Evolutionary conservation across 2,888 invertebrate species (phyloP), one percentile per base, ranked within the genome.

Genomic region (Patella pellucida): DNA sequence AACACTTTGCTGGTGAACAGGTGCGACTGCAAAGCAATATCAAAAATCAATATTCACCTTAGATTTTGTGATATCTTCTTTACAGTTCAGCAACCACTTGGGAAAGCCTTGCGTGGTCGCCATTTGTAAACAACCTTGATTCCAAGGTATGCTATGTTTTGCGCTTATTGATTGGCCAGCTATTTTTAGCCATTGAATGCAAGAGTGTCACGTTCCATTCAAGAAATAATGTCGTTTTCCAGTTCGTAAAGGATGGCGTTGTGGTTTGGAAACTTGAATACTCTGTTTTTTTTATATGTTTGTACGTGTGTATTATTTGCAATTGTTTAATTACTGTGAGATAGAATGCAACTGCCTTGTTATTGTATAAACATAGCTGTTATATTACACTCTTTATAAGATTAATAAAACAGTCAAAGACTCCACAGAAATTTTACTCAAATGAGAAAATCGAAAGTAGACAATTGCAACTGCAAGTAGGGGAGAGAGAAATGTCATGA

Each of bases 71-170:
- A 88, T 84, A 71, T 86, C 84, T 71, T 87, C 85, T 82, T 88
- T 88, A 73, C 85, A 84, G 72, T 84, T 79, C 52, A 87, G 79
- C n/a, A 88, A 78, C 88, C 88, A 88, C 77, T 84, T 86, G 19
- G 88, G 88, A 79, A 85, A 87, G 31, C 83, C 83, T 54, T 82
- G 83, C 62, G 75, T 75, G 62, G 81, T 73, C 75, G 84, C 84
- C 84, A 84, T 84, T 86, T 86, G 84, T 86, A 84, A 87, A 87
- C 85, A 87, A 85, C 73, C 74, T 69, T 71, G 62, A 76, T 68
- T 74, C 77, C 80, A 77, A 79, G 79, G 79, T 52, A 12, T 7
- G 7, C 41, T 76, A 74, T 81, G 79, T 79, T 67, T 83, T 11
- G 68, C 0, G 1, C 16, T 1, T 15, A 79, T 69, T 81, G 67